These are phyloP conservation scores for Hesperophylax magnus DNA, from an alignment of 1,140 invertebrate species.

Conservation along the genomic window DNA sequence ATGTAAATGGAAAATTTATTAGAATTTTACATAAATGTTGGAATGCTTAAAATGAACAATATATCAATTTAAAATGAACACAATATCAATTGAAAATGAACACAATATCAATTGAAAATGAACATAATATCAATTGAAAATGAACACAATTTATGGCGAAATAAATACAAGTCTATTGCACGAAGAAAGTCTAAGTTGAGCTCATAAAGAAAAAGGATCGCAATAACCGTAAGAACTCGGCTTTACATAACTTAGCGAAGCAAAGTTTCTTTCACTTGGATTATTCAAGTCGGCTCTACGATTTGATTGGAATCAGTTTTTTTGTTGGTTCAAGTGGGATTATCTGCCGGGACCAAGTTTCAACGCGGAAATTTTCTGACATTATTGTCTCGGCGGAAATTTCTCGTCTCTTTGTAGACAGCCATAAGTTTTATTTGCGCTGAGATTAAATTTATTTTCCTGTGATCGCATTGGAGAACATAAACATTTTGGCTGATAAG, in stretches of 20 bases:
- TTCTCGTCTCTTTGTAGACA: background rate
- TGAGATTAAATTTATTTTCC: conserved; percentile 22
- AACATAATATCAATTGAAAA: too few species aligned
- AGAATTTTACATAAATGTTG: too few species aligned
- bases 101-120: too few species aligned
- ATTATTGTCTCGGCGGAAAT: conserved; percentile 2
- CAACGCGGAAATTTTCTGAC: too few species aligned
- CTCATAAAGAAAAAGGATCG: background rate
- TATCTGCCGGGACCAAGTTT: conserved; percentile 4
- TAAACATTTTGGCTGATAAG: conserved; percentile 7
- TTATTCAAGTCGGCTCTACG: conserved; percentile 36
- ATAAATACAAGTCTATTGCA: too few species aligned
- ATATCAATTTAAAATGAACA: too few species aligned
- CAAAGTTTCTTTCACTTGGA: conserved; percentile 28
- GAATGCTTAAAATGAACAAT: too few species aligned
- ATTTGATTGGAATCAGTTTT: conserved; percentile 46
- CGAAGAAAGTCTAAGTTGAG: background rate
- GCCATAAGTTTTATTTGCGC: conserved; percentile 10
- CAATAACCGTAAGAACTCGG: conserved; percentile 7
- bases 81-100: too few species aligned
- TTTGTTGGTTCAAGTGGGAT: conserved; percentile 13
- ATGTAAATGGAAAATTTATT: too few species aligned
- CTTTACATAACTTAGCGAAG: conserved; percentile 19
- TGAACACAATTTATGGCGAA: too few species aligned
- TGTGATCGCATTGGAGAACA: background rate